These are phyloP conservation scores for Archips crataeganus DNA, from an alignment of 2,888 invertebrate genomes.

Conservation along the genomic window DNA sequence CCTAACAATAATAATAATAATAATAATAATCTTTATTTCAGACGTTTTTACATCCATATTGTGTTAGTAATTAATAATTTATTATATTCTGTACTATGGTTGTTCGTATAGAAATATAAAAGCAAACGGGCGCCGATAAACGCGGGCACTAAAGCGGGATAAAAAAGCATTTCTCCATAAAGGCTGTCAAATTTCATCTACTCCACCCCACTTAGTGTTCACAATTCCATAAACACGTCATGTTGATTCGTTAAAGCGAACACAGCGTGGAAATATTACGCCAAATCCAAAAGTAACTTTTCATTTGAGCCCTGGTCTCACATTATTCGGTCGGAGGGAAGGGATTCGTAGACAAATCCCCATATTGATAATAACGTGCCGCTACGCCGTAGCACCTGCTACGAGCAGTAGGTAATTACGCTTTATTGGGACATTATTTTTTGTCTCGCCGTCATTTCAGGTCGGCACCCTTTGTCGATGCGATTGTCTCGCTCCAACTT, in stretches of 20 bases:
- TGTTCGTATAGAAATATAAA: background rate
- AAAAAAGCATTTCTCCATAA: background rate
- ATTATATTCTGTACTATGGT: background rate
- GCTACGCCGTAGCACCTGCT: conserved; percentile 56
- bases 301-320: conserved; percentile 54
- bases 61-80: no score
- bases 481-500: background rate
- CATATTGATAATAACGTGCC: conserved; percentile 54
- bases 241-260: conserved; percentile 21
- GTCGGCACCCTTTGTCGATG: background rate
- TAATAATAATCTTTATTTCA: no score
- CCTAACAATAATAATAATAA: no score
- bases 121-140: background rate
- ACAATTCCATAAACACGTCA: conserved; percentile 18
- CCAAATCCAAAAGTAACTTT: conserved; percentile 47
- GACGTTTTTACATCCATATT: no score
- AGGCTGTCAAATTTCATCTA: conserved; percentile 6
- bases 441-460: conserved; percentile 1
- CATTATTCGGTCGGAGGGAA: conserved; percentile 56
- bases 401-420: conserved; percentile 42
- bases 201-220: conserved; percentile 21
- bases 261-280: conserved; percentile 11
- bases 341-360: conserved; percentile 52
- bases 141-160: background rate
- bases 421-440: conserved; percentile 14